Base-by-base conservation (phyloP, 2,797 vertebrate genomes). In the Oreortyx pictus region DNA sequence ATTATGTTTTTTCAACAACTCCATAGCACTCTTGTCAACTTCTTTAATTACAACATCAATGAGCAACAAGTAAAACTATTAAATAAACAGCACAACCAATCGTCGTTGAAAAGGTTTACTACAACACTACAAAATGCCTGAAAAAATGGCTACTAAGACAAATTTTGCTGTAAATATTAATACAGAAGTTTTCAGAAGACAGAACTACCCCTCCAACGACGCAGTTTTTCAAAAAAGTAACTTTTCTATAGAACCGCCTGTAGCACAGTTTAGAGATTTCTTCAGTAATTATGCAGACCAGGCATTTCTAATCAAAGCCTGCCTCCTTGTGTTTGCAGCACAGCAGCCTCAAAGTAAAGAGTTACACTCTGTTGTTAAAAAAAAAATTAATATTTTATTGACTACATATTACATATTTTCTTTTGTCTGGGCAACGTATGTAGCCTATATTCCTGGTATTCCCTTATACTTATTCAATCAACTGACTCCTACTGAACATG, bases 321-420 rank as follows among this genome's bases (percentile, higher is more conserved):
- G 93, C 93, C 93, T 96, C 94, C 94, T 94, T 95, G 87, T 90
- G 96, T 91, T 92, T 84, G 65, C 80, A 88, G 49, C 60, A 19
- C 9, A 73, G 88, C 71, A 74, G 47, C 44, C 47, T 91, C 52
- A 46, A 91, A 89, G 13, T 23, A 91, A 27, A 27, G 8, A 49
- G 43, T 52, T 14, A 64, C n/a, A n/a, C n/a, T n/a, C n/a, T n/a
- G n/a, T n/a, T n/a, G n/a, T n/a, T n/a, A n/a, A n/a, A n/a, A n/a
- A n/a, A n/a, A n/a, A n/a, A n/a, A n/a, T n/a, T n/a, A 64, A 79
- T 81, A 56, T 27, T 80, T 88, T 47, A 65, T 27, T 73, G 15
- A 46, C 46, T 16, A 75, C 13, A 9, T 86, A 31, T 44, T 57
- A 78, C 3, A 64, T 52, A 41, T 27, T 52, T 73, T 52, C 18